phyloP scores from a whole-genome alignment of 2,113 vertebrate species.

The Megalops atlanticus region DNA sequence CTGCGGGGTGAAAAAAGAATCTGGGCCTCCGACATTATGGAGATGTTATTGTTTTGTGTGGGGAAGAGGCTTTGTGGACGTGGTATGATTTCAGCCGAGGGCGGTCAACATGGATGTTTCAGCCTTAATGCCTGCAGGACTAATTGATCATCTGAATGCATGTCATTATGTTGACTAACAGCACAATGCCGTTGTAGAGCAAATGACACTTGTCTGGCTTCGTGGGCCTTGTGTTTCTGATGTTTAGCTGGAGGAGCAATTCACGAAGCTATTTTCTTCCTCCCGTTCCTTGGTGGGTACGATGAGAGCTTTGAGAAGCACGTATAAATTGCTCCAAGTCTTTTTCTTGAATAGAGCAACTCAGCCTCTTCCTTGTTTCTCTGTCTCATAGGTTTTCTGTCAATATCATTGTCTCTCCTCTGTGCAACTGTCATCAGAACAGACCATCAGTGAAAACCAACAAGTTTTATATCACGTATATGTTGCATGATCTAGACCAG shows the following conservation, averaged over 20 bases:
- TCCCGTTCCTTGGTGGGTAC: slow-evolving; percentile 6
- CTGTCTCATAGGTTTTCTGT: slow-evolving; percentile 36
- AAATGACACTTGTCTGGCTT: neutral
- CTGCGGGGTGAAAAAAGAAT: slow-evolving; percentile 23
- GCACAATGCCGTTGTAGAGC: neutral
- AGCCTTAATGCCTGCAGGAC: neutral
- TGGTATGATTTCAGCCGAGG: neutral
- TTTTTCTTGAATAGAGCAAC: slow-evolving; percentile 31
- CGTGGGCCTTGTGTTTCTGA: neutral
- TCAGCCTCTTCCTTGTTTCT: slow-evolving; percentile 35
- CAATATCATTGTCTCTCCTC: slow-evolving; percentile 19
- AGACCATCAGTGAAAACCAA: too few relatives aligned
- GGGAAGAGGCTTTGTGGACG: neutral
- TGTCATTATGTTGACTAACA: neutral
- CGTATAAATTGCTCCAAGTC: slow-evolving; percentile 38
- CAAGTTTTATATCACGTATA: too few relatives aligned
- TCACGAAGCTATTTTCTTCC: neutral
- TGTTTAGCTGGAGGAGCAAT: neutral
- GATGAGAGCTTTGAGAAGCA: slow-evolving; percentile 41
- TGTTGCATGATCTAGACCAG: too few relatives aligned
- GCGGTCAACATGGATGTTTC: neutral
- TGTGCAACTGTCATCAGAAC: too few relatives aligned
- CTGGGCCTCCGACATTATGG: neutral
- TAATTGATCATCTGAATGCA: too few relatives aligned
- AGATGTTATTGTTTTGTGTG: neutral